Base-by-base conservation (phyloP, 2,113 vertebrate species). In the Pterophyllum scalare region DNA sequence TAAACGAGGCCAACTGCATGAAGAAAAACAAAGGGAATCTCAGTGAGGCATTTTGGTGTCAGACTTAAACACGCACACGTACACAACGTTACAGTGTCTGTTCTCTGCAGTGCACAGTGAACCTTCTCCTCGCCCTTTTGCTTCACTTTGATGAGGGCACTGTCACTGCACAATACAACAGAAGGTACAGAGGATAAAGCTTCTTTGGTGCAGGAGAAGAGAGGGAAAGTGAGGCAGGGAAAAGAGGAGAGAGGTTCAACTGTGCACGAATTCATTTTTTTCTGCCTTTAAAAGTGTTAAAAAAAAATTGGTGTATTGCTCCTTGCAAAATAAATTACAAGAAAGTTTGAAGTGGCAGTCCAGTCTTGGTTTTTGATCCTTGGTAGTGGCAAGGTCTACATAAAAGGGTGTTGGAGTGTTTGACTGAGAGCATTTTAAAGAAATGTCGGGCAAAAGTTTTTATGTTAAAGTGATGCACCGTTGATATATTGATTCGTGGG, bases 111-210 rank as follows among this genome's bases (percentile, higher is more conserved):
- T 75, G 64, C 31, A 43, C 38, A 62, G 80, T 74, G 83, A 89
- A 83, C 72, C 79, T 86, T 81, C 80, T 85, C 38, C 77, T 77
- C 57, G 59, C 79, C 87, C 82, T 86, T 87, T 90, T 83, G 85
- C 82, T 91, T 90, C 81, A 83, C 91, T 93, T 92, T 94, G 88
- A 94, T 93, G 91, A 94, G 88, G 79, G 76, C 82, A 84, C 77
- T 35, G 57, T 78, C 59, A 26, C 62, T n/a, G 59, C 88, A 91
- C 90, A 93, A 91, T 93, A 57, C 83, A 91, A 83, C 90, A 88
- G 85, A 84, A 82, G 88, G 89, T 58, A 82, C 61, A 52, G 75
- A 86, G 90, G 88, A 93, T 89, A 89, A 90, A 79, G 88, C 76
- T 81, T 80, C 46, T 83, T 80, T 88, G 75, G 74, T 75, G 72